Evolutionary conservation across 2,113 vertebrate genomes (phyloP).

Genomic region (Plectropomus leopardus): DNA sequence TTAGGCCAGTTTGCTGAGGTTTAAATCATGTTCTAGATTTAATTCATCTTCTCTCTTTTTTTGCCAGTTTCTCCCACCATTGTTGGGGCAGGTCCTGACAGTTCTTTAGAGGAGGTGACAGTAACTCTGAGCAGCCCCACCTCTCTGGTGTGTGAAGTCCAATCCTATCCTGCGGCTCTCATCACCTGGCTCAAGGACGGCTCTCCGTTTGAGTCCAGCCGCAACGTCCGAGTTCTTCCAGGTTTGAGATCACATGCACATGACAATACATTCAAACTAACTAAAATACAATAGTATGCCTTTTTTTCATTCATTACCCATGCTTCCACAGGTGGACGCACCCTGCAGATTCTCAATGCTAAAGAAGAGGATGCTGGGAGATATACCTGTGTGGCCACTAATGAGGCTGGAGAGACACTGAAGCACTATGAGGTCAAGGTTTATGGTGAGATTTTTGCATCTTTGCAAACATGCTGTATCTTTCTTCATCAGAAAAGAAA

Average conservation of each 20-base stretch:
- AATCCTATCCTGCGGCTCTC: conserved; percentile 93
- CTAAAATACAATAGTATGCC: not conserved
- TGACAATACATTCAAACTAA: fast-evolving
- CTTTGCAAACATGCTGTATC: not conserved
- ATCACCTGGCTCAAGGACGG: conserved; percentile 96
- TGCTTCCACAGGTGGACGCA: conserved; percentile 88
- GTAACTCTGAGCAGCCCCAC: conserved; percentile 94
- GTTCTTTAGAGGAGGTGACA: conserved; percentile 89
- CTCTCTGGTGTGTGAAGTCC: conserved; percentile 93
- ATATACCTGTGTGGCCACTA: conserved; percentile 94
- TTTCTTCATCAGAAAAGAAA: not conserved
- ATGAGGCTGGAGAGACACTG: conserved; percentile 93
- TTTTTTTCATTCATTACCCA: not conserved
- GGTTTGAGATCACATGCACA: conserved; percentile 80
- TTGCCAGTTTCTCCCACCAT: conserved; percentile 93
- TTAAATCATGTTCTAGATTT: not conserved
- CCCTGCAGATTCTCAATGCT: conserved; percentile 93
- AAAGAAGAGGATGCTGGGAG: conserved; percentile 89
- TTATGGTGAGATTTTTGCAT: conserved; percentile 87
- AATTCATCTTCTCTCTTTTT: not conserved
- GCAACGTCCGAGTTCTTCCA: conserved; percentile 92
- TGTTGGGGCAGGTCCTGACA: conserved; percentile 82
- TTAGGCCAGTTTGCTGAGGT: no score
- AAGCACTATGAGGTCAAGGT: conserved; percentile 96
- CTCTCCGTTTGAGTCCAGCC: conserved; percentile 87